phyloP scores from a whole-genome alignment of 2,888 invertebrate genomes.

The Rhingia campestris region DNA sequence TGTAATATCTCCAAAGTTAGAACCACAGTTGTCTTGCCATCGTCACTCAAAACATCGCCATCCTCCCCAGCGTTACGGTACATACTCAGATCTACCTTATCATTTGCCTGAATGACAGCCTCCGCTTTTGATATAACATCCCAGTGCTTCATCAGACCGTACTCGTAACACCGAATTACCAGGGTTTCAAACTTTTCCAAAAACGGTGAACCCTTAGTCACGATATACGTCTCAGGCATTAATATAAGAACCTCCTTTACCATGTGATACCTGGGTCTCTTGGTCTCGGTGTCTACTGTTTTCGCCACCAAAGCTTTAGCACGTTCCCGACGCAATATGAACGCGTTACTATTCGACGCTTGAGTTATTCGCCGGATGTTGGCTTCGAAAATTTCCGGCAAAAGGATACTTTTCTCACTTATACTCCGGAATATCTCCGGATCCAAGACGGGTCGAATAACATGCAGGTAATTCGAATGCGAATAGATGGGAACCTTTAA shows the following conservation, averaged over 20 bases:
- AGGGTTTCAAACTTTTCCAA: conserved; percentile 77
- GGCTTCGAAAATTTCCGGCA: conserved; percentile 58
- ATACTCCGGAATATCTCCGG: conserved; percentile 66
- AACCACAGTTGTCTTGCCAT: conserved; percentile 75
- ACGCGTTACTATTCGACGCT: conserved; percentile 55
- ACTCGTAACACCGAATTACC: conserved; percentile 77
- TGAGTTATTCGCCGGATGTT: conserved; percentile 19
- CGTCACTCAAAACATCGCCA: conserved; percentile 59
- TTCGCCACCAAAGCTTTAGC: conserved; percentile 78
- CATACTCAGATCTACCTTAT: no score
- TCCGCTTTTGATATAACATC: conserved; percentile 66
- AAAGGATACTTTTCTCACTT: conserved; percentile 12
- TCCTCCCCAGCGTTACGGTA: conserved; percentile 20
- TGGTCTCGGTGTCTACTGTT: conserved; percentile 76
- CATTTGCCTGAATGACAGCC: conserved; percentile 2
- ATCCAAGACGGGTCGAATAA: conserved; percentile 68
- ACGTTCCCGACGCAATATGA: conserved; percentile 77
- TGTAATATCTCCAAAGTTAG: conserved; percentile 79
- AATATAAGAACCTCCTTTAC: conserved; percentile 76
- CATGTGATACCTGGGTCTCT: conserved; percentile 78
- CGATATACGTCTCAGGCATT: conserved; percentile 66
- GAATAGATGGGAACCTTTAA: conserved; percentile 75
- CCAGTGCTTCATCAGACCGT: conserved; percentile 80
- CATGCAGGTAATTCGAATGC: conserved; percentile 68
- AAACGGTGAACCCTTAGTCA: conserved; percentile 78